Evolutionary conservation across 2,113 vertebrate genomes (phyloP).

Genomic region (Eclectus roratus): DNA sequence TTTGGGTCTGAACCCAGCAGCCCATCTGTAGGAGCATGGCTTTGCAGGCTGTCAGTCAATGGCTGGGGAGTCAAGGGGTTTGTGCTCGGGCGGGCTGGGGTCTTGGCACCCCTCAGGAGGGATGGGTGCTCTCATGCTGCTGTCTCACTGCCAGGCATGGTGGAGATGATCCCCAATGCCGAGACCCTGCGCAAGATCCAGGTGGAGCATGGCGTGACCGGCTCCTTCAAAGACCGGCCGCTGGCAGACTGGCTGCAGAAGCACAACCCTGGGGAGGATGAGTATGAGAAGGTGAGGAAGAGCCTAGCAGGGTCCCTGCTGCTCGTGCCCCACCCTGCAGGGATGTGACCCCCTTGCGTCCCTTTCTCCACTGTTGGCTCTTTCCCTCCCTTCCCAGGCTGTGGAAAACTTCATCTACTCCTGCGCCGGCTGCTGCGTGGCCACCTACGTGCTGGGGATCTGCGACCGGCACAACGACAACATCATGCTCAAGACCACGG

Average conservation of each 20-base stretch:
- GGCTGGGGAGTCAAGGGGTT: too few relatives aligned
- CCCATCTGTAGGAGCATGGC: fast-evolving
- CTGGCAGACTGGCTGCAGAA: slow-evolving; percentile 96
- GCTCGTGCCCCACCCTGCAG: fast-evolving
- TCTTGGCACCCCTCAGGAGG: fast-evolving
- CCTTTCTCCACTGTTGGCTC: background rate
- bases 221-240: slow-evolving; percentile 94
- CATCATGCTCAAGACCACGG: slow-evolving; percentile 97
- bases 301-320: background rate
- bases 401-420: slow-evolving; percentile 99
- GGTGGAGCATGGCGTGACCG: slow-evolving; percentile 94
- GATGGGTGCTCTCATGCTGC: background rate
- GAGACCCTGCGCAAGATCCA: slow-evolving; percentile 98
- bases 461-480: slow-evolving; percentile 98
- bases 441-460: slow-evolving; percentile 96
- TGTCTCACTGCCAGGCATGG: slow-evolving; percentile 84
- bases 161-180: slow-evolving; percentile 96
- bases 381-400: slow-evolving; percentile 72
- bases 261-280: slow-evolving; percentile 90
- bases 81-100: background rate
- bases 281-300: slow-evolving; percentile 90
- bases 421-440: slow-evolving; percentile 95
- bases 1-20: background rate
- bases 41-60: background rate
- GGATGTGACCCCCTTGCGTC: fast-evolving